Conservation (phyloP, 2,797 vertebrate genomes). For the Manis pentadactyla region DNA sequence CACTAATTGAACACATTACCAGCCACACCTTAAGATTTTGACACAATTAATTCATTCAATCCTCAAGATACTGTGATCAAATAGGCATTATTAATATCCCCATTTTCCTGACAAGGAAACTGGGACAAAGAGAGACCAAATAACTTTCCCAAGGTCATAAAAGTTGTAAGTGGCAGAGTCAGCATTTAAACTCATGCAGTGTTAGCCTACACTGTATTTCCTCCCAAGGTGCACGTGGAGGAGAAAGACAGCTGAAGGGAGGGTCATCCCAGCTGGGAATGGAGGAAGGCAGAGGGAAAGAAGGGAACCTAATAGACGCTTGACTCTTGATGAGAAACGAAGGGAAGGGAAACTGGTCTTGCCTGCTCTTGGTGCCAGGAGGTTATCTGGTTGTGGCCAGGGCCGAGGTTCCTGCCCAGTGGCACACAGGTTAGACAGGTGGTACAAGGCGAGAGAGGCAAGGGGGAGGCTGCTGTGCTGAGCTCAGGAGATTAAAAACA, state of each 20-base stretch:
- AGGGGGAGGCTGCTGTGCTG: background rate
- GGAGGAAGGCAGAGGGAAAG: background rate
- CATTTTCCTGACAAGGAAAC: background rate
- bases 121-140: background rate
- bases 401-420: background rate
- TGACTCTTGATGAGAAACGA: background rate
- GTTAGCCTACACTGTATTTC: background rate
- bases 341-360: background rate
- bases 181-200: background rate
- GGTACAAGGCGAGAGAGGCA: fast-evolving
- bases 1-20: background rate
- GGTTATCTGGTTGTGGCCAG: background rate
- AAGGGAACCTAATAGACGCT: background rate
- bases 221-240: background rate
- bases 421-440: fast-evolving
- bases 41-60: background rate
- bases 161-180: background rate
- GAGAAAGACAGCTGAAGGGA: background rate
- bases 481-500: background rate
- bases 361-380: background rate
- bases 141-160: background rate
- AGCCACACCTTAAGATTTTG: background rate
- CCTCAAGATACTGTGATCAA: background rate
- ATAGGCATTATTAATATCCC: background rate
- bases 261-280: background rate